Base-by-base conservation (phyloP, 1,140 invertebrate species). In the Phymastichus coffea region DNA sequence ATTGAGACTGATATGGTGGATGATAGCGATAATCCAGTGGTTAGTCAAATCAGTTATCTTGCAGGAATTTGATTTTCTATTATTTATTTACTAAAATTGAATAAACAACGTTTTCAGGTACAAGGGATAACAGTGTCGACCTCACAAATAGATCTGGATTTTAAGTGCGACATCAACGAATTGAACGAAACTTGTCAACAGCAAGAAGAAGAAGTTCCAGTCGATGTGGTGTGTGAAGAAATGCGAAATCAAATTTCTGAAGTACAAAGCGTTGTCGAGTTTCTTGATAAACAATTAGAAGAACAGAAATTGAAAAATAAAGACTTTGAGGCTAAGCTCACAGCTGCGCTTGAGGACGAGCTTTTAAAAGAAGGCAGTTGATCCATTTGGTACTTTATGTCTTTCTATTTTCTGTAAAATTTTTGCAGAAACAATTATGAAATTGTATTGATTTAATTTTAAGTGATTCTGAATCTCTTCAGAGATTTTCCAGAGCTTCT, bases 231-330 rank as follows among this genome's bases (percentile, higher is more conserved):
- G 43, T 68, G 68, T 22, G 30, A 68, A 25, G 51, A 56, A 43
- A 71, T 63, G 12, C 61, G 48, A 6, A 53, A 20, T 30, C 49
- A 49, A 43, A 25, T 65, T 6, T 63, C 60, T 30, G 51, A 76
- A 9, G 49, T 77, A 1, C 63, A 65, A 17, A 53, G 12, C 1
- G 48, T 57, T 12, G 66, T 67, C 0, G 22, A 66, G 14, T 61
- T 68, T 35, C 26, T 79, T 4, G 70, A 75, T 41, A 53, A 60
- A 15, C 64, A 65, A 22, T 68, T 75, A n/a, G 62, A 70, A n/a
- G 14, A 67, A 15, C 70, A 76, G 30, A 58, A 61, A 44, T 49
- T 69, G 4, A 66, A 61, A 8, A 72, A 62, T 37, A 15, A 54
- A 14, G 58, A 33, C 15, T 64, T 78, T 9, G 71, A 78, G 25